Conservation (phyloP, 2,113 vertebrate genomes). For the Struthio camelus region DNA sequence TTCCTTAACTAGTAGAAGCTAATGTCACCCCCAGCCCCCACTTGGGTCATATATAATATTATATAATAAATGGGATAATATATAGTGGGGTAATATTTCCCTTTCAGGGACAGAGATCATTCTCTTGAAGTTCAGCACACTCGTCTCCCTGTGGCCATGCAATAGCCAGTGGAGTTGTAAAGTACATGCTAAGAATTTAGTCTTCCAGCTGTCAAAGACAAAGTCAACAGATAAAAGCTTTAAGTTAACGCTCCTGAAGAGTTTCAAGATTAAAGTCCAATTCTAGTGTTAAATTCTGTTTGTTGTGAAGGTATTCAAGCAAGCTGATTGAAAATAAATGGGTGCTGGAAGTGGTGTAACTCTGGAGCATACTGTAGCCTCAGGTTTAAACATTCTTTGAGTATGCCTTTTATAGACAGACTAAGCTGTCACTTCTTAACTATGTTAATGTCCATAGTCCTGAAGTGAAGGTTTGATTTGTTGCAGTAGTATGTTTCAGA, state of each 20-base stretch:
- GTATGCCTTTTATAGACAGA: not conserved
- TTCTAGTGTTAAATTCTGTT: not conserved
- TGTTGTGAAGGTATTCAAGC: not conserved
- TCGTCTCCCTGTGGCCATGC: not conserved
- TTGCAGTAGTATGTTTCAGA: not conserved
- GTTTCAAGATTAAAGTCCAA: conserved; percentile 11
- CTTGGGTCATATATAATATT: not conserved
- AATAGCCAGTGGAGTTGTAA: not conserved
- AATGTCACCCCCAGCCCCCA: fast-evolving
- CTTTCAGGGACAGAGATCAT: fast-evolving
- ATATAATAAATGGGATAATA: too few relatives aligned
- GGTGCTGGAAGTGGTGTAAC: not conserved
- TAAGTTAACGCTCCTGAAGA: too few relatives aligned
- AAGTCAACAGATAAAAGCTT: not conserved
- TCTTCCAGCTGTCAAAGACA: not conserved
- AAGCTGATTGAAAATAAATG: not conserved
- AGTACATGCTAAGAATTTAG: not conserved
- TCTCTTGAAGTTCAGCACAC: not conserved
- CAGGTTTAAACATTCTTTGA: not conserved
- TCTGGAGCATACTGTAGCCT: not conserved
- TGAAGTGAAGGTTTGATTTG: not conserved
- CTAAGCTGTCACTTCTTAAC: not conserved
- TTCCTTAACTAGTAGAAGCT: not conserved
- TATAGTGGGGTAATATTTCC: fast-evolving
- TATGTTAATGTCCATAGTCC: not conserved